phyloP scores from a whole-genome alignment of 2,888 invertebrate species.

The Criorhina ranunculi region DNA sequence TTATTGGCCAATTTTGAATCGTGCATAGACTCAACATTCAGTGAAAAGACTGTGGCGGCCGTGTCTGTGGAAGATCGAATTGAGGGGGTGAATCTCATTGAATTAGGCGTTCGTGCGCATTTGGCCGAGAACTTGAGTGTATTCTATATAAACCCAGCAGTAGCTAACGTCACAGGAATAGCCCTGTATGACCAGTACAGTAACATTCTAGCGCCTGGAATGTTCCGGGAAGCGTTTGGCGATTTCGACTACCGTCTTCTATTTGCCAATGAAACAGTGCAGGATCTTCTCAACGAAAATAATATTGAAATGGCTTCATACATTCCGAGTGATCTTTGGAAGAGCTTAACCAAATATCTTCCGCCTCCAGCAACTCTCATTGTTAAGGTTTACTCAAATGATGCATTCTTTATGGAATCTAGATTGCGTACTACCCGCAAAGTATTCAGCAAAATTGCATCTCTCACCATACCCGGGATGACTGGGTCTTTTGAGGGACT shows the following conservation, averaged over 20 bases:
- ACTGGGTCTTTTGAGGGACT: conserved; percentile 78
- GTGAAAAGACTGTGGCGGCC: background rate
- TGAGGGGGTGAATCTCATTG: conserved; percentile 54
- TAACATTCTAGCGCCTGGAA: background rate
- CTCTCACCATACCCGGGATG: conserved; percentile 87
- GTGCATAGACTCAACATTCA: conserved; percentile 84
- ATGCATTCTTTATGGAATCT: conserved; percentile 86
- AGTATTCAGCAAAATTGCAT: conserved; percentile 86
- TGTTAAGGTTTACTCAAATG: conserved; percentile 86
- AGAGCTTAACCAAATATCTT: conserved; percentile 64
- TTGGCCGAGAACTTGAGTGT: conserved; percentile 81
- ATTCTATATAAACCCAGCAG: conserved; percentile 81
- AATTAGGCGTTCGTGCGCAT: conserved; percentile 80
- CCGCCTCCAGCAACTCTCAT: conserved; percentile 83
- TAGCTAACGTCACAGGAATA: conserved; percentile 82
- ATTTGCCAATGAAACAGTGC: conserved; percentile 83
- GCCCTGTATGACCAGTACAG: conserved; percentile 78
- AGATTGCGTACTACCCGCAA: conserved; percentile 80
- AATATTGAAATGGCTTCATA: conserved; percentile 86
- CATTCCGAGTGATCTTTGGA: conserved; percentile 85
- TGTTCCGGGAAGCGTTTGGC: conserved; percentile 63
- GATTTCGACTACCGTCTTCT: conserved; percentile 82
- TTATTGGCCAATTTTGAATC: conserved; percentile 87
- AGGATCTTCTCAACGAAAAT: conserved; percentile 84
- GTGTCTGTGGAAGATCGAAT: conserved; percentile 42